Base-by-base conservation (phyloP, 2,888 invertebrate species). In the Anticlea derivata region DNA sequence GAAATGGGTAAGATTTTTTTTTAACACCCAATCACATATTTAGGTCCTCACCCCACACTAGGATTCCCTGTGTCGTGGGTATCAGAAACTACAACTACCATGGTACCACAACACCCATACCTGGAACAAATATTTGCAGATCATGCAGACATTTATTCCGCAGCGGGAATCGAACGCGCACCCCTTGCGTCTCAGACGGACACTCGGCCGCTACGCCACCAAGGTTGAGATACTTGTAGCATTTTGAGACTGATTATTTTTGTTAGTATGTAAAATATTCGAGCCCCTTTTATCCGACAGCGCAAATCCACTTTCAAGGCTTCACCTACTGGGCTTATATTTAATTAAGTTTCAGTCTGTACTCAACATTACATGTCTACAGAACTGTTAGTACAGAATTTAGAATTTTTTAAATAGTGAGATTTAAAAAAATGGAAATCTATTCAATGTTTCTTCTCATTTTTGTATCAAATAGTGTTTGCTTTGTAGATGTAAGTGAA, bases 401-500 rank as follows among this genome's bases (percentile, higher is more conserved):
- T 13, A n/a, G 10, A 8, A 11, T 1, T 17, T 33, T 27, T 34
- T 34, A 11, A 10, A 23, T 12, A 31, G 13, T 34, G 22, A 8
- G 13, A 56, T 8, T 40, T 17, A 4, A 45, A 46, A 54, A 65
- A 66, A 70, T 70, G 68, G 39, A 65, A 56, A 56, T 61, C 22
- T 44, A 58, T 55, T 54, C 45, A 23, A 30, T 60, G 23, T 55
- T 70, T 7, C 38, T 65, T 5, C 47, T 70, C 7, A 8, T 66
- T 35, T 40, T 59, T 59, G 13, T 72, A 10, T 63, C 62, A 27
- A 59, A 46, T 22, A 60, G 50, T 51, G 43, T 68, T 22, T 51
- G 59, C 45, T 17, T 58, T 31, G 61, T 47, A 33, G 51, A 69
- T 64, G 77, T 76, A 55, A 65, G 72, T 68, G 7, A 27, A 10